phyloP scores from a whole-genome alignment of 1,140 invertebrate species.

The Lepidostoma basale region DNA sequence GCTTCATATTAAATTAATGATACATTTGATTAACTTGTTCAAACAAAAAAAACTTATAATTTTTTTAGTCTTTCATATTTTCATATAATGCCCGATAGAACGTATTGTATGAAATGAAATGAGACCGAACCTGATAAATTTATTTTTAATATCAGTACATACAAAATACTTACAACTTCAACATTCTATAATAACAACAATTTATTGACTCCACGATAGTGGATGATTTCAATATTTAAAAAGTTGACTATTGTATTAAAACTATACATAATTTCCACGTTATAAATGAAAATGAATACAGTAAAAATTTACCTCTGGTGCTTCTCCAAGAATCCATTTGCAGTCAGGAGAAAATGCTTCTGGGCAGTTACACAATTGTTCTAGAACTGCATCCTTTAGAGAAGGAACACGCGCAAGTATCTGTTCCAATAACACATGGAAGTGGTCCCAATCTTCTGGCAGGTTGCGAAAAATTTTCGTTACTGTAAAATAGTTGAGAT shows the following conservation, averaged over 20 bases:
- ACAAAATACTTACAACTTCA: no score
- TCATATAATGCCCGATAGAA: neutral
- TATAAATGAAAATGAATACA: no score
- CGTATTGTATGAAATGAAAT: neutral
- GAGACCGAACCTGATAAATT: neutral
- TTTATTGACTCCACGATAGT: no score
- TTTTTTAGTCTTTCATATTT: no score
- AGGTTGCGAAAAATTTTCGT: constrained; percentile 61
- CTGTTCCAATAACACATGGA: constrained; percentile 86
- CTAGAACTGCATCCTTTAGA: constrained; percentile 72
- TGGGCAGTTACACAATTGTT: constrained; percentile 83
- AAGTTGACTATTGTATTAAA: neutral
- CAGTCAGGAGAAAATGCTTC: constrained; percentile 95
- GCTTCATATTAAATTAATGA: no score
- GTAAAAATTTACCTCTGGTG: constrained; percentile 73
- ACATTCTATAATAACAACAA: no score
- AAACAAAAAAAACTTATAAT: no score
- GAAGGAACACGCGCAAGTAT: constrained; percentile 83
- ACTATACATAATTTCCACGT: neutral
- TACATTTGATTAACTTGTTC: no score
- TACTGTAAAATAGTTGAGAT: constrained; percentile 20
- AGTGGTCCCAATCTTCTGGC: constrained; percentile 94
- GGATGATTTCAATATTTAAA: neutral
- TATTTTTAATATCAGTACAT: no score
- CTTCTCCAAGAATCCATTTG: constrained; percentile 91